Evolutionary conservation across 2,888 invertebrate species (phyloP).

Genomic region (Pammene fasciana): DNA sequence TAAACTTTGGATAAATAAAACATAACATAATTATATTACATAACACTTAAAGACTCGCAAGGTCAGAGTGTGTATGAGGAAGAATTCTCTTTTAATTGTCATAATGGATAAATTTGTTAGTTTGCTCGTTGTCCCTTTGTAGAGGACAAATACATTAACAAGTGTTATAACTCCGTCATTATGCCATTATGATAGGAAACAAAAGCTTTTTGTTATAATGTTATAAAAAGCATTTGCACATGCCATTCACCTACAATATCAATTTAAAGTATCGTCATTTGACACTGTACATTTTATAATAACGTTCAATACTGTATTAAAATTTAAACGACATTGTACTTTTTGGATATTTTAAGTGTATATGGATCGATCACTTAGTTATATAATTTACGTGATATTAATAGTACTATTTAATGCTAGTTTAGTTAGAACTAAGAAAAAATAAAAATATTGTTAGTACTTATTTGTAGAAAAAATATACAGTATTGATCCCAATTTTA

Average conservation of each 20-base stretch:
- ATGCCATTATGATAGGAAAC: constrained; percentile 8
- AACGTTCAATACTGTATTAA: neutral
- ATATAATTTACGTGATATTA: constrained; percentile 10
- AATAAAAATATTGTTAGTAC: too few relatives aligned
- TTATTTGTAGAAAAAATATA: too few relatives aligned
- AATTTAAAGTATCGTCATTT: neutral
- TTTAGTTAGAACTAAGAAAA: neutral
- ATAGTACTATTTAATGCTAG: neutral
- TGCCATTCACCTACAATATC: neutral
- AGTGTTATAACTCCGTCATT: neutral
- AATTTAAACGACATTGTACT: neutral
- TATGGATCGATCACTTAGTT: neutral
- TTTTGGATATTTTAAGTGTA: too few relatives aligned
- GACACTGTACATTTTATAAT: neutral
- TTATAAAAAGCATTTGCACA: constrained; percentile 11
- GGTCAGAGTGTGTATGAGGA: constrained; percentile 6
- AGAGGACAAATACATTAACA: constrained; percentile 22
- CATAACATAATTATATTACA: neutral
- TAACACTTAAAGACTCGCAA: constrained; percentile 12
- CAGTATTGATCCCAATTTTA: too few relatives aligned
- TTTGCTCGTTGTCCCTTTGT: constrained; percentile 11
- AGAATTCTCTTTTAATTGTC: constrained; percentile 11
- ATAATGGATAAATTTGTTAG: constrained; percentile 12
- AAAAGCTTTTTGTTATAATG: constrained; percentile 17
- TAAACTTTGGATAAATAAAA: neutral